Evolutionary conservation across 2,113 vertebrate species (phyloP).

Genomic region (Thunnus maccoyii): DNA sequence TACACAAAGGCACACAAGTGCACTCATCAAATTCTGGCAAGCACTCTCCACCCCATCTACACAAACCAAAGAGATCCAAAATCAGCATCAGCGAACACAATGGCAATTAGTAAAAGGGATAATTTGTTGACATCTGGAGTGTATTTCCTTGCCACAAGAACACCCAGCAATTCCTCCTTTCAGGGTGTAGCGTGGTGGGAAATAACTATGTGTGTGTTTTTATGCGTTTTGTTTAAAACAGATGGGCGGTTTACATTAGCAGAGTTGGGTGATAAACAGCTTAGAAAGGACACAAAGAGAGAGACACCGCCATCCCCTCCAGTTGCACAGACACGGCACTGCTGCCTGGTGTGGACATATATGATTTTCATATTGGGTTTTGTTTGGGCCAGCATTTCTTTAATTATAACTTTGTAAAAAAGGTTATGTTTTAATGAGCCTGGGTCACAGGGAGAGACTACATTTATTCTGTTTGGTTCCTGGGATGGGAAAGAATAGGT

Average conservation of each 20-base stretch:
- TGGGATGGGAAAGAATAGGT: not conserved
- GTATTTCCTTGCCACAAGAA: slow-evolving; percentile 76
- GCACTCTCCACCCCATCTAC: not conserved
- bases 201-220: slow-evolving; percentile 61
- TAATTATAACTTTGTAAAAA: slow-evolving; percentile 14
- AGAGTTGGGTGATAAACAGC: slow-evolving; percentile 71
- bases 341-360: not conserved
- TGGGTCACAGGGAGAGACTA: not conserved
- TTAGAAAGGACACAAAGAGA: slow-evolving; percentile 37
- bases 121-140: slow-evolving; percentile 85
- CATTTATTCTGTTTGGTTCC: not conserved
- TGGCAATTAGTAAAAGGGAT: slow-evolving; percentile 69
- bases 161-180: slow-evolving; percentile 38
- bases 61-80: slow-evolving; percentile 17
- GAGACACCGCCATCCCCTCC: slow-evolving; percentile 3
- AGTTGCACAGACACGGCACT: not conserved
- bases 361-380: slow-evolving; percentile 1
- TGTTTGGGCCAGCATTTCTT: not conserved
- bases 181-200: slow-evolving; percentile 46
- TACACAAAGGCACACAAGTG: not conserved
- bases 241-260: slow-evolving; percentile 77
- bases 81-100: slow-evolving; percentile 67
- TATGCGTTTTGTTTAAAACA: slow-evolving; percentile 80
- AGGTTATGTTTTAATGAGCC: slow-evolving; percentile 20
- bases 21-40: not conserved